phyloP scores from a whole-genome alignment of 2,888 invertebrate genomes.

The Drosophila setosimentum region DNA sequence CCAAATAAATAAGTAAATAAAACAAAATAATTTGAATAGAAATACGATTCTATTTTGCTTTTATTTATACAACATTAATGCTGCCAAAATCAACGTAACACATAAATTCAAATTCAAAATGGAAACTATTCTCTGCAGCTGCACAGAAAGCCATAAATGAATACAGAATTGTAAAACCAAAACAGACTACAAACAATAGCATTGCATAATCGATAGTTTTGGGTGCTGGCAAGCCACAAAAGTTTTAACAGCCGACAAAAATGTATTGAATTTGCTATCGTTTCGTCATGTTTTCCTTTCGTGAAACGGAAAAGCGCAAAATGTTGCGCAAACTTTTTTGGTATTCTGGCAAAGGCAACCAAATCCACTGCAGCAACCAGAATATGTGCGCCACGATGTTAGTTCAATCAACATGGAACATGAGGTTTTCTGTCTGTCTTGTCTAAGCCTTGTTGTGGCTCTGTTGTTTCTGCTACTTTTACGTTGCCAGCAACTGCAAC shows the following conservation, averaged over 20 bases:
- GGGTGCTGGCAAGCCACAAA: conserved; percentile 42
- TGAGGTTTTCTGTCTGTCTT: conserved; percentile 45
- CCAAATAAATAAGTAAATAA: background rate
- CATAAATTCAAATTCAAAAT: conserved; percentile 14
- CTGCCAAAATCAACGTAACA: background rate
- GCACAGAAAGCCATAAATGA: conserved; percentile 46
- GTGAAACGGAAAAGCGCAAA: conserved; percentile 29
- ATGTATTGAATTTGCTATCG: conserved; percentile 55
- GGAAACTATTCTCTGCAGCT: conserved; percentile 29
- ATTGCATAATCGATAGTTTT: conserved; percentile 46
- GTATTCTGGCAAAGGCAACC: conserved; percentile 16
- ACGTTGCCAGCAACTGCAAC: conserved; percentile 32
- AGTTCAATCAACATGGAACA: conserved; percentile 73
- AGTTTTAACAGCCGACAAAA: conserved; percentile 54
- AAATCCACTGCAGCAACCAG: conserved; percentile 23
- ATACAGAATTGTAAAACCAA: conserved; percentile 10
- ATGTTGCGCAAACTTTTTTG: conserved; percentile 24
- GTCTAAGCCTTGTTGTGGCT: conserved; percentile 25
- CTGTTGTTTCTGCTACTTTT: conserved; percentile 4
- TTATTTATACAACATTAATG: conserved; percentile 6
- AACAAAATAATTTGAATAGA: conserved; percentile 6
- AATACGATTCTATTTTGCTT: background rate
- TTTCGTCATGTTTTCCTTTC: conserved; percentile 30
- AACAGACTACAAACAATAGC: conserved; percentile 5
- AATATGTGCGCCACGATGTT: conserved; percentile 43